phyloP scores from a whole-genome alignment of 2,888 invertebrate genomes.

The Drosophila cracens region DNA sequence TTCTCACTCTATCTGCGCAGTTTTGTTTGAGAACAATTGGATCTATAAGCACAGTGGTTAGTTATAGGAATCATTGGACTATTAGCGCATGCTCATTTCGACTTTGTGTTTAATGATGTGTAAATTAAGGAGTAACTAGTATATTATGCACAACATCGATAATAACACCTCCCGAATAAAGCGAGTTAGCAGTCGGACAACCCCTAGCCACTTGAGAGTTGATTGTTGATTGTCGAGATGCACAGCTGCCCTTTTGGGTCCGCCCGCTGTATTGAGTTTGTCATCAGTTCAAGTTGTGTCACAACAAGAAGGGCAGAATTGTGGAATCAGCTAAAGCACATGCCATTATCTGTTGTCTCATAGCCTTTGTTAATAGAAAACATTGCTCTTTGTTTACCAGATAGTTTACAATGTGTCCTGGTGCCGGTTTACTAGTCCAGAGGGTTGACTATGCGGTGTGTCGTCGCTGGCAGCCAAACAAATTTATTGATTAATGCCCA shows the following conservation, averaged over 20 bases:
- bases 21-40: slow-evolving; percentile 22
- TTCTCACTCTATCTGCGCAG: not conserved
- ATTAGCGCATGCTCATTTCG: slow-evolving; percentile 30
- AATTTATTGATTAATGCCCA: slow-evolving; percentile 84
- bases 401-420: slow-evolving; percentile 56
- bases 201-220: slow-evolving; percentile 49
- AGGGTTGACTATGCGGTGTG: slow-evolving; percentile 66
- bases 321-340: slow-evolving; percentile 46
- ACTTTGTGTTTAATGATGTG: slow-evolving; percentile 56
- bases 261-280: slow-evolving; percentile 65
- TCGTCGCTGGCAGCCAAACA: slow-evolving; percentile 76
- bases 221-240: not conserved
- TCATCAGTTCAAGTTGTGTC: slow-evolving; percentile 59
- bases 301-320: slow-evolving; percentile 71
- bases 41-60: slow-evolving; percentile 60
- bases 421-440: slow-evolving; percentile 6
- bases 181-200: slow-evolving; percentile 1
- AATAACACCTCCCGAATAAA: slow-evolving; percentile 51
- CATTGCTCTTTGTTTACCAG: slow-evolving; percentile 62
- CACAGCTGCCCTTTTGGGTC: slow-evolving; percentile 58
- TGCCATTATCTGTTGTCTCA: slow-evolving; percentile 49
- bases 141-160: slow-evolving; percentile 1
- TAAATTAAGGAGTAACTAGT: slow-evolving; percentile 63
- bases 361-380: slow-evolving; percentile 42
- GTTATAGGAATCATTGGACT: slow-evolving; percentile 31